Base-by-base conservation (phyloP, 2,113 vertebrate genomes). In the Brachyhypopomus gauderio region DNA sequence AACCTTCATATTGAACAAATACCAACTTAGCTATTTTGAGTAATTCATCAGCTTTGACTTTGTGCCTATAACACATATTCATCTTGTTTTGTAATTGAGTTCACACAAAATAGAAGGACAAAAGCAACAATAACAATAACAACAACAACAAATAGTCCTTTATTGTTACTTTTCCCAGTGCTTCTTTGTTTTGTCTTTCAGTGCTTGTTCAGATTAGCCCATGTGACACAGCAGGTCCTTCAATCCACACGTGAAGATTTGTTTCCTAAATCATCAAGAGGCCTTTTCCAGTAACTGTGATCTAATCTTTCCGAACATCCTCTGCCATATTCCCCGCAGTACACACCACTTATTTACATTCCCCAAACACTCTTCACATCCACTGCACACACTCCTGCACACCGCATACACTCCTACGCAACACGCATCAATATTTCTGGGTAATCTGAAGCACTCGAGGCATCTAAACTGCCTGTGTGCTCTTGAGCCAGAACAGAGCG, bases 291-390 rank as follows among this genome's bases (percentile, higher is more conserved):
- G 9, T 25, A 66, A 75, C 63, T 67, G 56, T 72, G 83, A 85
- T 78, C 83, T 81, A 67, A 81, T 70, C 66, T 85, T 73, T 76
- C 80, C 69, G 78, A 79, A 85, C 69, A 14, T 38, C 55, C 72
- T 81, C 52, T 17, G 63, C 38, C 30, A 59, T 82, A 85, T 82
- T 86, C 84, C 84, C 84, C 55, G 34, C 63, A 70, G 84, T 74
- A 62, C 56, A 63, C 81, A 77, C 58, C 77, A 86, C 77, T 80
- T 80, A 86, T 83, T 79, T 80, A 77, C 78, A 83, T 77, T 69
- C 78, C 52, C 66, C 38, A 75, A 69, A 58, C 80, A 73, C 78
- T 83, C 75, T 69, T 67, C 64, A 75, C 52, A 30, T 82, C 11
- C 73, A 71, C 73, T 30, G 27, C 64, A 83, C 58, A 56, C 55